phyloP scores from a whole-genome alignment of 2,888 invertebrate genomes.

The Halictus quadricinctus region DNA sequence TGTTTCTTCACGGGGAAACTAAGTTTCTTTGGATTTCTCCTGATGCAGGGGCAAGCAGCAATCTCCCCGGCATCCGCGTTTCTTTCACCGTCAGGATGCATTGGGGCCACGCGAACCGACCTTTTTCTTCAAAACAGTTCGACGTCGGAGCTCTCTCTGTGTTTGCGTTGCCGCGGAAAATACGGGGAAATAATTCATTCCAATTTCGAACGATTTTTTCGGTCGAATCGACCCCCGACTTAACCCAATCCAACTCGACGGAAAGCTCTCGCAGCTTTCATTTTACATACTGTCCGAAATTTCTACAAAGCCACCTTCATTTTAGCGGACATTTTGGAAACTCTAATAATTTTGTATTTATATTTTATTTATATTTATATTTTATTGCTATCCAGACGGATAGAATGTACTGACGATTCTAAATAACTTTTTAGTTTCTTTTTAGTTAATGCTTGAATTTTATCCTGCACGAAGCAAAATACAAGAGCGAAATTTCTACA shows the following conservation, averaged over 20 bases:
- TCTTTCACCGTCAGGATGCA: conserved; percentile 20
- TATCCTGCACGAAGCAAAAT: no score
- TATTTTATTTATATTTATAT: no score
- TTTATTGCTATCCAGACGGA: no score
- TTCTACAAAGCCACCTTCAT: no score
- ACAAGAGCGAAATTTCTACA: no score
- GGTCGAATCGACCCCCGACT: neutral
- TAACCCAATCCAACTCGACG: neutral
- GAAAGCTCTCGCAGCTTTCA: neutral
- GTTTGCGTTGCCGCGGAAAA: neutral
- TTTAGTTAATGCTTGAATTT: no score
- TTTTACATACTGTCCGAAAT: no score
- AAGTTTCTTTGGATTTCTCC: conserved; percentile 61
- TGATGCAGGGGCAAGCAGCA: conserved; percentile 44
- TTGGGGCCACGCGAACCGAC: conserved; percentile 8
- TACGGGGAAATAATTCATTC: conserved; percentile 23
- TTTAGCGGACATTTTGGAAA: no score
- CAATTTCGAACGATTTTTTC: conserved; percentile 11
- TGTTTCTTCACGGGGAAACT: conserved; percentile 43
- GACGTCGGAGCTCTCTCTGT: neutral
- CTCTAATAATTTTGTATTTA: no score
- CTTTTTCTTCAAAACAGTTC: neutral
- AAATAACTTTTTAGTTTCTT: no score
- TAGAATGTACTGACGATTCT: no score
- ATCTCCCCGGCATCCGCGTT: conserved; percentile 45